Evolutionary conservation across 35 echinoderm and acorn worm species (phyloP), one percentile per base, ranked within the genome.

Genomic region (Apostichopus californicus): DNA sequence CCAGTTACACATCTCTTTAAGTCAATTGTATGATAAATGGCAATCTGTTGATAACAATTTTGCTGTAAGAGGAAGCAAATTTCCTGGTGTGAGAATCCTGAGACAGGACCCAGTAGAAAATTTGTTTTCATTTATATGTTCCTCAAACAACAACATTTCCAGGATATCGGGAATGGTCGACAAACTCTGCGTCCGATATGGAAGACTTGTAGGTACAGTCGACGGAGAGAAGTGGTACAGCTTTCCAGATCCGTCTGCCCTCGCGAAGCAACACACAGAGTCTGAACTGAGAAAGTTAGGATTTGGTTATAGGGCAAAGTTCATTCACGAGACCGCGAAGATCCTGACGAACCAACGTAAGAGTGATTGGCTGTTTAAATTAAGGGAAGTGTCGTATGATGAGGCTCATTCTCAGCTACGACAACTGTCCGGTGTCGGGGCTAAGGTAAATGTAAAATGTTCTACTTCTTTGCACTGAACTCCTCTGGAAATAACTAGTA

Each of bases 251-350:
- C 79, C 81, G 23, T 20, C 85, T 2, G 86, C 79, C 10, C 77
- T 98, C 8, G 92, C 93, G 24, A 72, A 25, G 13, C 79, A 93
- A 55, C 58, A 91, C 8, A 87, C 94, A 6, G 96, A 98, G 63
- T 55, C 87, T 24, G 54, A 92, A 73, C 78, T 98, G 20, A 63
- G 96, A 84, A 87, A 94, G 2, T 73, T 94, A 65, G 94, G 96
- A 17, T 98, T 98, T 89, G 96, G 96, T 10, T 98, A 98, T 82
- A 88, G 96, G 71, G 94, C 96, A 83, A 96, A 94, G 91, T 98
- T 91, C 78, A 98, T 98, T 79, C 94, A 90, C 56, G 90, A 96
- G 75, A 91, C 96, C 10, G 96, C 96, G 21, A 91, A 93, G 54
- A 94, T 91, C 56, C 86, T 98, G 1, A 60, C 78, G 21, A 79